Evolutionary conservation across 1,140 invertebrate species (phyloP).

Genomic region (Penaeus chinensis): DNA sequence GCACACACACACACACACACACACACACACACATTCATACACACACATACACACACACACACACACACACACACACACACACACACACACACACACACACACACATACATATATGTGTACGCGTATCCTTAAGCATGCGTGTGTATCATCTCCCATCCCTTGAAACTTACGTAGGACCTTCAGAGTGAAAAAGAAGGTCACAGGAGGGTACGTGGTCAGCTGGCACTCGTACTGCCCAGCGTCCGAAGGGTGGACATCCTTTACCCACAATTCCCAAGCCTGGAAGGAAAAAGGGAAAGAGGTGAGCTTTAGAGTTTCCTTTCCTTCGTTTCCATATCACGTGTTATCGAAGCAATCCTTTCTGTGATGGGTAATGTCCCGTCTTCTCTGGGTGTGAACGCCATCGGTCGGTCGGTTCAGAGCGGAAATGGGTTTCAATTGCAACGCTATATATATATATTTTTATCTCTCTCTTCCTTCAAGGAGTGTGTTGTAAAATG

Average conservation of each 20-base stretch:
- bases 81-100: slow-evolving; percentile 6
- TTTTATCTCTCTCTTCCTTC: no score
- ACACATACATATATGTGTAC: background rate
- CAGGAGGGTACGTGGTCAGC: slow-evolving; percentile 57
- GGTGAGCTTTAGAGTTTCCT: background rate
- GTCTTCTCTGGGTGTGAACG: no score
- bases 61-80: background rate
- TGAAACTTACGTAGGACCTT: slow-evolving; percentile 56
- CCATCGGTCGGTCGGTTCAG: no score
- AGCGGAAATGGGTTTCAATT: no score
- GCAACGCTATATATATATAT: no score
- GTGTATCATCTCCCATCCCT: background rate
- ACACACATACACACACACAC: background rate
- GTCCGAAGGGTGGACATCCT: slow-evolving; percentile 86
- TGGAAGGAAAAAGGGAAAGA: slow-evolving; percentile 20
- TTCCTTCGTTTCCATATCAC: background rate
- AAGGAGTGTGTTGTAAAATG: no score
- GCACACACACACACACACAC: background rate
- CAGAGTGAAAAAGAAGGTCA: slow-evolving; percentile 51
- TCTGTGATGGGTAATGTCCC: no score
- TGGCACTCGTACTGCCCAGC: slow-evolving; percentile 61
- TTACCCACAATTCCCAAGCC: slow-evolving; percentile 91
- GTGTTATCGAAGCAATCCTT: background rate
- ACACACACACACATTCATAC: background rate
- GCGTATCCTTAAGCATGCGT: background rate